Base-by-base conservation (phyloP, 2,888 invertebrate species). In the Dasysyrphus tricinctus region DNA sequence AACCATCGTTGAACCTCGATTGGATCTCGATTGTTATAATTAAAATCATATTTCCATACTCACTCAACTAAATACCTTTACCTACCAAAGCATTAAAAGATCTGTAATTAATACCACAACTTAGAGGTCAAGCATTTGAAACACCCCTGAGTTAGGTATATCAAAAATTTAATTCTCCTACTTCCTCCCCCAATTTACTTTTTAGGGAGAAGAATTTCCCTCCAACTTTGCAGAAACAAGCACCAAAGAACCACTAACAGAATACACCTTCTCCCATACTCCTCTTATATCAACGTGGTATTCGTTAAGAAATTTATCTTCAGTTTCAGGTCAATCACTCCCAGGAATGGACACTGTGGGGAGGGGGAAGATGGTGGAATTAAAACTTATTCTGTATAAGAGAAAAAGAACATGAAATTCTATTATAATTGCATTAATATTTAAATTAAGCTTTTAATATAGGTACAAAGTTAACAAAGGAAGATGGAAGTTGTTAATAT, bases 231-330 rank as follows among this genome's bases (percentile, higher is more conserved):
- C 9, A 54, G 29, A 14, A 54, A 3, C 12, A 54, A 29, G 12
- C 6, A 51, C 51, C 24, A 24, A 51, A 29, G 14, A 54, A 29
- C 12, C 29, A 54, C 54, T 54, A 29, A 54, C 6, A 54, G 16
- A 54, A 24, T 24, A 51, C 12, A 24, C 51, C 11, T n/a, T n/a
- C n/a, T n/a, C 51, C 2, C 51, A 24, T 5, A 12, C 6, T 24
- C 14, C 24, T 14, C 14, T 29, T 7, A 54, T 24, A 80, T 39
- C 44, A 42, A 51, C 73, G n/a, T 51, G 80, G 59, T 74, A 69
- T 74, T 74, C 57, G n/a, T n/a, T 47, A 61, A 61, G 14, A 74
- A 69, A 80, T 80, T 61, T 59, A 49, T 54, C 67, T 37, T 69
- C 34, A 51, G 32, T 12, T 14, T 44, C 29, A 51, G 51, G 70